Evolutionary conservation across 2,113 vertebrate genomes (phyloP).

Genomic region (Alligator mississippiensis): DNA sequence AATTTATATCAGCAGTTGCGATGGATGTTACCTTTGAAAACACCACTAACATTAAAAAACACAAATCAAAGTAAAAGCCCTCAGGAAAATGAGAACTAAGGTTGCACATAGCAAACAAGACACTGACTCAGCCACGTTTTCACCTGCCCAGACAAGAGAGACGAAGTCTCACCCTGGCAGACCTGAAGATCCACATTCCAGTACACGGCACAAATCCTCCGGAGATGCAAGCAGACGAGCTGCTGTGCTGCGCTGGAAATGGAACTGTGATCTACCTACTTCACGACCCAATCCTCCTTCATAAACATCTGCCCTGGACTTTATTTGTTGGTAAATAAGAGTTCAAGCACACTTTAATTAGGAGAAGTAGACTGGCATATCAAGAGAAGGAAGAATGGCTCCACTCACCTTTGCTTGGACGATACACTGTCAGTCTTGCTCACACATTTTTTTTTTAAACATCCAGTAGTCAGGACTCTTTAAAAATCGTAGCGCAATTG

Average conservation of each 20-base stretch:
- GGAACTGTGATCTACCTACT: not conserved
- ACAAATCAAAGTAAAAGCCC: constrained; percentile 1
- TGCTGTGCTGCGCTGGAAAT: not conserved
- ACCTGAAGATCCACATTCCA: not conserved
- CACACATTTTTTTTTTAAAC: not conserved
- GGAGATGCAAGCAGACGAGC: not conserved
- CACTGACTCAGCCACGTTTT: constrained; percentile 56
- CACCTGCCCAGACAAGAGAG: not conserved
- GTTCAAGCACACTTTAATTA: not conserved
- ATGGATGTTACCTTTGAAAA: fast-evolving
- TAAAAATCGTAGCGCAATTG: not conserved
- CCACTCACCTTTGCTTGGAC: not conserved
- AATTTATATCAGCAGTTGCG: not conserved
- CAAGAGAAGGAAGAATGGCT: not conserved
- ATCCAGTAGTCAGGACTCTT: not conserved
- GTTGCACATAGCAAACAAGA: not conserved
- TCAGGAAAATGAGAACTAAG: not conserved
- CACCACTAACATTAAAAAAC: not conserved
- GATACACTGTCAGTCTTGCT: not conserved
- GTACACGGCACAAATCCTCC: not conserved
- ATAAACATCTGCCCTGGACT: not conserved
- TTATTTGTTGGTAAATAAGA: not conserved
- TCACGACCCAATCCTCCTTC: not conserved
- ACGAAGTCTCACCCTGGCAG: constrained; percentile 5
- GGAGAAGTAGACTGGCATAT: too few relatives aligned